Conservation (phyloP, 35 echinoderm and acorn worm species). For the Stichopus chloronotus region DNA sequence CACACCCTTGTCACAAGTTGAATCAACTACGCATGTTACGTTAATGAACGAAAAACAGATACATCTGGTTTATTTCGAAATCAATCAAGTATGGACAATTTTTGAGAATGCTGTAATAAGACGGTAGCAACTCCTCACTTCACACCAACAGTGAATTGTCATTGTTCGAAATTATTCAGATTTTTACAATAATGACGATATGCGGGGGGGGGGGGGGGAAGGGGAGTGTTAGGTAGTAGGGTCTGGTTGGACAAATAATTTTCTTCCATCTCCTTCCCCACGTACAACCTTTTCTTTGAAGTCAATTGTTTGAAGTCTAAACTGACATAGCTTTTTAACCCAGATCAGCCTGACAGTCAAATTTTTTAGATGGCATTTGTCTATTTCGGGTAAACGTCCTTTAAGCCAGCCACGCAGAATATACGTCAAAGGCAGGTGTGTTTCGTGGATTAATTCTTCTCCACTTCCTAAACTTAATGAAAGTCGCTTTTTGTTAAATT, state of each 20-base stretch:
- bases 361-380: neutral
- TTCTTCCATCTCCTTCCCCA: neutral
- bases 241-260: neutral
- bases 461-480: neutral
- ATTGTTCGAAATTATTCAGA: too few relatives aligned
- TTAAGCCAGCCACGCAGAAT: neutral
- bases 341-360: too few relatives aligned
- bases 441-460: neutral
- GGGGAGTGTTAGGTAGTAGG: neutral
- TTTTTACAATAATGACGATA: neutral
- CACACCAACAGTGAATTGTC: too few relatives aligned
- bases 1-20: too few relatives aligned
- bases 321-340: neutral
- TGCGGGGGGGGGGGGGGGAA: too few relatives aligned
- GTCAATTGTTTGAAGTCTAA: neutral
- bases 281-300: neutral
- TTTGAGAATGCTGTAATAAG: too few relatives aligned
- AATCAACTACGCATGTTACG: too few relatives aligned
- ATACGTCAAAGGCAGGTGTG: neutral
- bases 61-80: too few relatives aligned
- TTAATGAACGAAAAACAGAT: too few relatives aligned
- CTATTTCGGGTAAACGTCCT: neutral
- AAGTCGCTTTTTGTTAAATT: neutral
- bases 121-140: too few relatives aligned
- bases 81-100: too few relatives aligned